Evolutionary conservation across 2,113 vertebrate species (phyloP), one percentile per base, ranked within the genome.

Genomic region (Sakesphorus luctuosus): DNA sequence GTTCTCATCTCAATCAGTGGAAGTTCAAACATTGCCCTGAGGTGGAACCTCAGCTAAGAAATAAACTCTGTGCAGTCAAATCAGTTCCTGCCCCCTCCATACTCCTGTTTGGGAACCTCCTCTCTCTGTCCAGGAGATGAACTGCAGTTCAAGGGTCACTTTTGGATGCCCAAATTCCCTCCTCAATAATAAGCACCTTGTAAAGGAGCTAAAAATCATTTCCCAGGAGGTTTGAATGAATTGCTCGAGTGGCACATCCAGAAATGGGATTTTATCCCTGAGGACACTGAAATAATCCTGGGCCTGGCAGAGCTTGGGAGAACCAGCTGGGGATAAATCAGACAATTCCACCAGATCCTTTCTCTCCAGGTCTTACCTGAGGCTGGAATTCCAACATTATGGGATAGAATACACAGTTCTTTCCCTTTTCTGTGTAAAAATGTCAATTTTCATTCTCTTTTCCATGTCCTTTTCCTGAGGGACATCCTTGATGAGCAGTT

Each of bases 381-480:
- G 7, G 18, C 38, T 40, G n/a, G 2, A 38, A 71, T 73, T 72
- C 67, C 8, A 50, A 28, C 10, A 9, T 15, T 16, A 16, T 15
- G 16, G 14, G 7, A 14, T 24, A 16, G 14, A 14, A 23, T n/a
- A n/a, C 13, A 14, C 13, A 67, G 24, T 40, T 80, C 67, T 20
- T 25, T 43, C 75, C 25, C 17, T 40, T 76, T 66, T 26, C 11
- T 31, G 31, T 9, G 10, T 3, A 28, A 66, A 36, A 66, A 56
- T 21, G 66, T 6, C 2, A 25, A 6, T 23, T 18, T 65, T 2
- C 5, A 0, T 8, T 31, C n/a, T 18, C 38, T 24, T 50, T 25
- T 9, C 3, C 14, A 4, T 10, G 35, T 58, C 13, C 38, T 49
- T 66, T 14, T 7, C 6, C 61, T 43, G 18, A 52, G 66, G n/a